These are phyloP conservation scores for Aphodius sticticus DNA, from an alignment of 2,888 invertebrate species.

Conservation along the genomic window DNA sequence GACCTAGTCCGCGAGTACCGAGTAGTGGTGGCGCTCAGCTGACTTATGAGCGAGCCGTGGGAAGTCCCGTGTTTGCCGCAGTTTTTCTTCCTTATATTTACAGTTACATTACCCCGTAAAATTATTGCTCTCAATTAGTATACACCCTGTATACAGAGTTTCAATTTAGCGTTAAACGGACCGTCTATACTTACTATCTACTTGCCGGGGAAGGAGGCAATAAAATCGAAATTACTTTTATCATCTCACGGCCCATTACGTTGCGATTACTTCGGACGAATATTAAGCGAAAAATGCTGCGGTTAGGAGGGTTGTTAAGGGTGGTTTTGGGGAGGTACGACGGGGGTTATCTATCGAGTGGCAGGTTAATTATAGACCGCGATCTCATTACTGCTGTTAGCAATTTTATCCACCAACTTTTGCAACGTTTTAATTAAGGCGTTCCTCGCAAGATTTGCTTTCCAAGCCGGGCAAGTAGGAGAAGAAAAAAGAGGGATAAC, in stretches of 20 bases:
- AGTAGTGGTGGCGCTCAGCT: no score
- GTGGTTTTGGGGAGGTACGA: slow-evolving; percentile 28
- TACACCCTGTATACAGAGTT: not conserved
- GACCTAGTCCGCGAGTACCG: no score
- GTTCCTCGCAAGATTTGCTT: not conserved
- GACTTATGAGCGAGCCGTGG: no score
- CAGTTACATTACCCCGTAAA: no score
- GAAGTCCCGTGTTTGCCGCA: no score
- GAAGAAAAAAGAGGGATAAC: not conserved
- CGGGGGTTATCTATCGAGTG: slow-evolving; percentile 49
- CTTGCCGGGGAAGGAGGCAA: slow-evolving; percentile 39
- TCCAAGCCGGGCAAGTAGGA: not conserved
- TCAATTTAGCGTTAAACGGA: slow-evolving; percentile 17
- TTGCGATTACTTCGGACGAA: slow-evolving; percentile 51
- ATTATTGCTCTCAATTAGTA: no score
- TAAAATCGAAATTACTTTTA: slow-evolving; percentile 55
- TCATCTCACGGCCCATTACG: slow-evolving; percentile 54
- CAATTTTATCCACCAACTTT: slow-evolving; percentile 4
- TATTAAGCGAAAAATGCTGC: slow-evolving; percentile 48
- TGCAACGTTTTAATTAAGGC: slow-evolving; percentile 4
- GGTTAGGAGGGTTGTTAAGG: slow-evolving; percentile 10
- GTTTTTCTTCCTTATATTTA: no score
- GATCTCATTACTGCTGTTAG: slow-evolving; percentile 35
- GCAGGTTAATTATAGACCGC: slow-evolving; percentile 50
- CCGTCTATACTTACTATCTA: slow-evolving; percentile 1